phyloP scores from a whole-genome alignment of 2,113 vertebrate species.

The Heteronetta atricapilla region DNA sequence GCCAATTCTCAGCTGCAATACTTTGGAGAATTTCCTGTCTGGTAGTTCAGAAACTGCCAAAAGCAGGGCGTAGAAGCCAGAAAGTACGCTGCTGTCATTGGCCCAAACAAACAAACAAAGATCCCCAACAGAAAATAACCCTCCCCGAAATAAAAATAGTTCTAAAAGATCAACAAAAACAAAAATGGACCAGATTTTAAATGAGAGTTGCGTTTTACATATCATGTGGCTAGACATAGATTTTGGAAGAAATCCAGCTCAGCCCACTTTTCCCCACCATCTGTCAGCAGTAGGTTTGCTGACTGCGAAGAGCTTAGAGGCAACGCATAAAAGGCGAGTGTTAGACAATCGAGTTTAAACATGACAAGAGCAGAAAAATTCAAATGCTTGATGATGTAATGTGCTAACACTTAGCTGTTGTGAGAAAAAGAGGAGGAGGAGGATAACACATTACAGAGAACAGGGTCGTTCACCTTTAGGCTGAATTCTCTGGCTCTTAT shows the following conservation, averaged over 20 bases:
- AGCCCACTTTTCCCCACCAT: constrained; percentile 71
- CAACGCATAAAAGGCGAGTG: constrained; percentile 61
- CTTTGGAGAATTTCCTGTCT: constrained; percentile 77
- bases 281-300: constrained; percentile 76
- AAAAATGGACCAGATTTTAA: constrained; percentile 55
- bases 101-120: constrained; percentile 66
- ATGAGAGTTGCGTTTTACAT: constrained; percentile 55
- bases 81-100: constrained; percentile 60
- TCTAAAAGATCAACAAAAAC: constrained; percentile 51
- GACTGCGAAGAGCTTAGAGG: constrained; percentile 66
- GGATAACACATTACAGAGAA: neutral
- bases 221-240: constrained; percentile 66
- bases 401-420: constrained; percentile 48
- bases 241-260: constrained; percentile 74
- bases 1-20: constrained; percentile 75
- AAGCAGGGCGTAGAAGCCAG: constrained; percentile 56
- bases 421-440: constrained; percentile 54
- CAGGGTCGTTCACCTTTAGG: neutral
- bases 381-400: constrained; percentile 65
- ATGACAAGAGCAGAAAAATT: constrained; percentile 72
- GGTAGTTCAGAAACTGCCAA: constrained; percentile 76
- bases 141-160: constrained; percentile 31
- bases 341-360: constrained; percentile 71
- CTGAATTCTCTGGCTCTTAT: constrained; percentile 14
- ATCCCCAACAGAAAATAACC: constrained; percentile 40